phyloP scores from a whole-genome alignment of 2,113 vertebrate species.

The Myotis yumanensis region DNA sequence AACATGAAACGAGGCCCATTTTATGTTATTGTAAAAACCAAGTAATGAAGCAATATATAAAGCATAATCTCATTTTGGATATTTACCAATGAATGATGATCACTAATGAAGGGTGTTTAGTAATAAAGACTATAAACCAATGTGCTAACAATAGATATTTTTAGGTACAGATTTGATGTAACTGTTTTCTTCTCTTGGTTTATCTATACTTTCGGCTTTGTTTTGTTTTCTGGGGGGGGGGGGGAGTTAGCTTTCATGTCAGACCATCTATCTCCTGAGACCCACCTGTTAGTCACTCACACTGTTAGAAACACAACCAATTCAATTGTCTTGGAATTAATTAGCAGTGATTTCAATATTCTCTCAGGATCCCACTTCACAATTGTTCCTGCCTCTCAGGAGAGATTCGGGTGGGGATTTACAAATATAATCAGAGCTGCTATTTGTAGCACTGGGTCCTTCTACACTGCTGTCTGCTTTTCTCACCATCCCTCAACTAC shows the following conservation, averaged over 20 bases:
- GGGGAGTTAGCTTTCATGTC: neutral
- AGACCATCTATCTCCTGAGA: neutral
- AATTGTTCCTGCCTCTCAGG: neutral
- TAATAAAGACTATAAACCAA: neutral
- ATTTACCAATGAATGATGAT: neutral
- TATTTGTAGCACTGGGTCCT: neutral
- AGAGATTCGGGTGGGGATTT: neutral
- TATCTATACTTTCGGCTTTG: neutral
- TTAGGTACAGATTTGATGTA: neutral
- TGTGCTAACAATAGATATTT: neutral
- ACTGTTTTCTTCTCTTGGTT: neutral
- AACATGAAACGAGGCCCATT: neutral
- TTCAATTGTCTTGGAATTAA: neutral
- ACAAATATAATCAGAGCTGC: neutral
- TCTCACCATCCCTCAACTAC: neutral
- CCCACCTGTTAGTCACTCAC: neutral
- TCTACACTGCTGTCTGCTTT: neutral
- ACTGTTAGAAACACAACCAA: neutral
- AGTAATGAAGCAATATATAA: neutral
- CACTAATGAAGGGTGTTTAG: neutral
- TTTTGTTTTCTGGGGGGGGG: neutral
- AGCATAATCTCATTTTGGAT: neutral
- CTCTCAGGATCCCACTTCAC: neutral
- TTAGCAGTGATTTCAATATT: neutral
- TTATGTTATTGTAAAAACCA: neutral